Evolutionary conservation across 2,888 invertebrate genomes (phyloP).

Genomic region (Oegoconia quadripuncta): DNA sequence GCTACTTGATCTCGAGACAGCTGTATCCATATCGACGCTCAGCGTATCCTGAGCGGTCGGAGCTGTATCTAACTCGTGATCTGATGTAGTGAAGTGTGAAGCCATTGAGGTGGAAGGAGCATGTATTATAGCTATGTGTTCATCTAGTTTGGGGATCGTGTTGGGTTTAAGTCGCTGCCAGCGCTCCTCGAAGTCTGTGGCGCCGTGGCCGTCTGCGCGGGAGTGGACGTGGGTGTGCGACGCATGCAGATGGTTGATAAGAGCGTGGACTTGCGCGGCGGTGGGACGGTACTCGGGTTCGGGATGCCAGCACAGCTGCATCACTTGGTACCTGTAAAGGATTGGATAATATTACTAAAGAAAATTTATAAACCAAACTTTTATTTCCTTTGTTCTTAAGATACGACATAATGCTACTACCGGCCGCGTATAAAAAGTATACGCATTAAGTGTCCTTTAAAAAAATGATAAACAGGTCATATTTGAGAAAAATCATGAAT

Average conservation of each 20-base stretch:
- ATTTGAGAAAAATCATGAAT: too few species aligned
- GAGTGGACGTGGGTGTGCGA: constrained; percentile 38
- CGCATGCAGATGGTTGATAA: constrained; percentile 60
- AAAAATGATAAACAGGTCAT: too few species aligned
- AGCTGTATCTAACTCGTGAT: constrained; percentile 45
- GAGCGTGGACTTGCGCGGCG: constrained; percentile 59
- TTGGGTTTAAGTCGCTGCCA: constrained; percentile 87
- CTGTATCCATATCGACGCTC: constrained; percentile 56
- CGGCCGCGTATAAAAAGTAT: too few species aligned
- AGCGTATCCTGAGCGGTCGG: constrained; percentile 49
- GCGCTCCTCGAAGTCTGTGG: constrained; percentile 83
- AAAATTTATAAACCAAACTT: background rate
- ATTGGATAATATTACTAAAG: background rate
- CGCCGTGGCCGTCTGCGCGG: constrained; percentile 38
- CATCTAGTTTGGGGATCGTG: constrained; percentile 77
- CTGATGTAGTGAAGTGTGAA: constrained; percentile 53
- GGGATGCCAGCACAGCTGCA: constrained; percentile 84
- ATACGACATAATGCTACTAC: too few species aligned
- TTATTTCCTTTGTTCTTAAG: background rate
- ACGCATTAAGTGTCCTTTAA: too few species aligned
- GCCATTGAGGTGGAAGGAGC: constrained; percentile 57
- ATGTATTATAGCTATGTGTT: constrained; percentile 68
- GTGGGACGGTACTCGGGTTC: constrained; percentile 47
- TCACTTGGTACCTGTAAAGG: constrained; percentile 81
- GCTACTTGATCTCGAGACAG: constrained; percentile 62